These are phyloP conservation scores for Macquaria australasica DNA, from an alignment of 2,113 vertebrate genomes.

Conservation along the genomic window DNA sequence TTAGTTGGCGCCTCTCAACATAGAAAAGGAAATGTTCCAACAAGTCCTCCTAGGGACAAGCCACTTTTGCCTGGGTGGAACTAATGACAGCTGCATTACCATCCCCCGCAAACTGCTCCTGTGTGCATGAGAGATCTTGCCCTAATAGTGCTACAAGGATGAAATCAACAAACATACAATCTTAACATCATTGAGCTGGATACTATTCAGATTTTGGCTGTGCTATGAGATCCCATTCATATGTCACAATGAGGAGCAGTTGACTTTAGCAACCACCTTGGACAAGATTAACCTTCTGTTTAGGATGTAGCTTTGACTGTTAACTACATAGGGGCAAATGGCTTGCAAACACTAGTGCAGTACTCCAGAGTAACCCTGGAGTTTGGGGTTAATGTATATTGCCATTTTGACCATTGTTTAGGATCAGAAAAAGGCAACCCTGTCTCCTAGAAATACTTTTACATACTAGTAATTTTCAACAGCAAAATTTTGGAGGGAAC, in stretches of 20 bases:
- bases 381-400: neutral
- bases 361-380: neutral
- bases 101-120: neutral
- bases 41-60: neutral
- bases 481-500: neutral
- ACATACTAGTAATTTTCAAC: neutral
- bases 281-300: neutral
- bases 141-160: neutral
- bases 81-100: neutral
- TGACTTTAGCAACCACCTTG: neutral
- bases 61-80: neutral
- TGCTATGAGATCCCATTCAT: neutral
- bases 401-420: neutral
- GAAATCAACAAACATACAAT: neutral
- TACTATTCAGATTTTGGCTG: neutral
- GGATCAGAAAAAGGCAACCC: neutral
- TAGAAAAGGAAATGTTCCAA: neutral
- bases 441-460: neutral
- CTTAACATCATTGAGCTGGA: neutral
- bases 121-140: neutral
- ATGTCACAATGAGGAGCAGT: neutral
- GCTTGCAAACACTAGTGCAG: neutral
- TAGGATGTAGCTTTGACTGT: too few species aligned
- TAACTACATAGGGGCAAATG: neutral
- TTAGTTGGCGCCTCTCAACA: slow-evolving; percentile 18